phyloP scores from a whole-genome alignment of 2,113 vertebrate genomes.

The Pangasianodon hypophthalmus region DNA sequence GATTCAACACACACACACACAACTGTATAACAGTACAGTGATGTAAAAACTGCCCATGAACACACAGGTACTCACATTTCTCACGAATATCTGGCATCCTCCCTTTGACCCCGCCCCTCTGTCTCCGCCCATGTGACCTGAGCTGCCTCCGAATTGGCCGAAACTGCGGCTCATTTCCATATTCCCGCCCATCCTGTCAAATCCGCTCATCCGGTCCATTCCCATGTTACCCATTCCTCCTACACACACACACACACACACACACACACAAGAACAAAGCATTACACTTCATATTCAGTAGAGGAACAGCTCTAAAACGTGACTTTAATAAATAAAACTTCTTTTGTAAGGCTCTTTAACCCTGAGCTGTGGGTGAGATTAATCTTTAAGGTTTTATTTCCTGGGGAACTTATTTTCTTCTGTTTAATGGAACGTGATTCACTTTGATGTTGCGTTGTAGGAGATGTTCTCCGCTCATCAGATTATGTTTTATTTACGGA shows the following conservation, averaged over 20 bases:
- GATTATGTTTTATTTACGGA: not conserved
- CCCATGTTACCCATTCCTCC: slow-evolving; percentile 89
- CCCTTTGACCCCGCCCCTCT: slow-evolving; percentile 84
- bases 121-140: slow-evolving; percentile 83
- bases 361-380: not conserved
- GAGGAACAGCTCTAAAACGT: not conserved
- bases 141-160: slow-evolving; percentile 73
- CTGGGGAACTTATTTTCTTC: not conserved
- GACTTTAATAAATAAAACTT: too few relatives aligned
- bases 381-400: too few relatives aligned
- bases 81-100: slow-evolving; percentile 97
- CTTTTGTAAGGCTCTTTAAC: not conserved
- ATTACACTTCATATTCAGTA: not conserved
- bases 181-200: slow-evolving; percentile 88
- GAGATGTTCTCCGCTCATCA: not conserved
- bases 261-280: not conserved
- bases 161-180: slow-evolving; percentile 90
- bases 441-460: not conserved
- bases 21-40: not conserved
- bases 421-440: too few relatives aligned
- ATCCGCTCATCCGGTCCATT: slow-evolving; percentile 90
- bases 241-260: slow-evolving; percentile 46
- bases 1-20: not conserved
- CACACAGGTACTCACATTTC: slow-evolving; percentile 84
- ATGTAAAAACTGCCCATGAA: not conserved